Evolutionary conservation across 2,888 invertebrate genomes (phyloP), one percentile per base, ranked within the genome.

Genomic region (Spodoptera picta): DNA sequence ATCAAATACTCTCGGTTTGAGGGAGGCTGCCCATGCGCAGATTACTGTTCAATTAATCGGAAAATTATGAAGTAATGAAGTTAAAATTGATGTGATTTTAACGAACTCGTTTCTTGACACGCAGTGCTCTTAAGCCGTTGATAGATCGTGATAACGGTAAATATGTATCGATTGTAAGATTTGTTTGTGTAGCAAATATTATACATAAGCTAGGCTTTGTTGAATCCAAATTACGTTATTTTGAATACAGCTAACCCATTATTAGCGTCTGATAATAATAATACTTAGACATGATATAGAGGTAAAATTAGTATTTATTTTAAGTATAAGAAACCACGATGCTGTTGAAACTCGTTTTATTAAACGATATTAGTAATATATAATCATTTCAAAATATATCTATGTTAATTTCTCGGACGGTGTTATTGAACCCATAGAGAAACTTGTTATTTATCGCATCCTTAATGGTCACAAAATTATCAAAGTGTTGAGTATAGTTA

Each of bases 391-490:
- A 77, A 84, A 83, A 84, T 84, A 71, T 65, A 62, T 60, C 74
- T 81, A 88, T 87, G 83, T 80, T 81, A 87, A 88, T 88, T 83
- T 81, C 65, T 79, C 73, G 79, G 82, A 81, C 73, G 61, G 76
- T 81, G 82, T 76, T 80, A 72, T 80, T 81, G 79, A 86, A 80
- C 82, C 74, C 68, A 65, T 75, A 76, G 83, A 85, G 82, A 86
- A 86, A 85, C 78, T 83, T 74, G 76, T 79, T 83, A 79, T 83
- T 83, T 77, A 83, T 82, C 52, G 77, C 67, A 84, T 73, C 75
- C 76, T 74, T 69, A 58, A 51, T 44, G 19, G 42, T 56, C n/a
- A 45, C 52, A 52, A 57, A 62, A 70, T 23, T 48, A 63, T 69
- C 62, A 58, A 56, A 51, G 45, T 60, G 50, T 72, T 57, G 36